Conservation (phyloP, 2,113 vertebrate species). For the Sceloporus tristichus region DNA sequence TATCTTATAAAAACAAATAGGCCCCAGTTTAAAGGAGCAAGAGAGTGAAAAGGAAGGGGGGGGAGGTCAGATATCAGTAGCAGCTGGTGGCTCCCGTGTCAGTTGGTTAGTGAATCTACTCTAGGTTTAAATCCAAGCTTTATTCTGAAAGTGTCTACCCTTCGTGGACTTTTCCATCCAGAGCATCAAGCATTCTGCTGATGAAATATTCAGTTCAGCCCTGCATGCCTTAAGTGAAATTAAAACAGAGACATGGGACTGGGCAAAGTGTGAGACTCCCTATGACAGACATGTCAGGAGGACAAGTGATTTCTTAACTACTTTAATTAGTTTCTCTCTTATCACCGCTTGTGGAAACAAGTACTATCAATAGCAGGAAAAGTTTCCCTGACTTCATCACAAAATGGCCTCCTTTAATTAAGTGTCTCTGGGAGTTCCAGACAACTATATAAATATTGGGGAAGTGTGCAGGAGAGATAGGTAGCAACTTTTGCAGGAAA, state of each 20-base stretch:
- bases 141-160: not conserved
- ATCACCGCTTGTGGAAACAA: constrained; percentile 24
- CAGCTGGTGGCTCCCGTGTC: too few species aligned
- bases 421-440: constrained; percentile 21
- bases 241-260: not conserved
- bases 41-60: not conserved
- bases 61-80: too few species aligned
- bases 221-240: not conserved
- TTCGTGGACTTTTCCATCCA: not conserved
- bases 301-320: constrained; percentile 28
- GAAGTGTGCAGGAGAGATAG: constrained; percentile 5
- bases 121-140: too few species aligned
- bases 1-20: too few species aligned
- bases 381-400: constrained; percentile 35
- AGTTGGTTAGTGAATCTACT: too few species aligned
- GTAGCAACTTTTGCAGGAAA: constrained; percentile 26
- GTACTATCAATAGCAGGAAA: not conserved
- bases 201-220: not conserved
- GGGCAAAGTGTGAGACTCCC: not conserved
- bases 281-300: not conserved
- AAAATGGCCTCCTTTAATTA: constrained; percentile 42
- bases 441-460: constrained; percentile 36
- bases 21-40: not conserved
- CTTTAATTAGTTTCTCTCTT: constrained; percentile 31
- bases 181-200: not conserved